Base-by-base conservation (phyloP, 2,888 invertebrate species). In the Eupithecia vulgata region DNA sequence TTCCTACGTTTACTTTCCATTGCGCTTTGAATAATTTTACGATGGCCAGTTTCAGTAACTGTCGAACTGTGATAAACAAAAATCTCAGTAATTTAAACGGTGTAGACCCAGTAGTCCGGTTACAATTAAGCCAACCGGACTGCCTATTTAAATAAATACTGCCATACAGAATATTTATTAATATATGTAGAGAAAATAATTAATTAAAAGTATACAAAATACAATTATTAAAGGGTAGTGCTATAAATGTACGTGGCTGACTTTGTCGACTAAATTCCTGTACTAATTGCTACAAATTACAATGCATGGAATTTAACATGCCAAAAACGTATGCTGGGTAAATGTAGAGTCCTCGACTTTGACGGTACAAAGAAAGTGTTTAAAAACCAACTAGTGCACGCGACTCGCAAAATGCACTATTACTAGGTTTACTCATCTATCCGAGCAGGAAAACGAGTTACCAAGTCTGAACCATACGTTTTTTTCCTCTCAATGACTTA, bases 21-120 rank as follows among this genome's bases (percentile, higher is more conserved):
- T 70, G 34, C 67, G n/a, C 59, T 67, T 61, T 65, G 25, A 67
- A 69, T 67, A 67, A 73, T 73, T 69, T 67, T 45, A 37, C 21
- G 52, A 68, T 67, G 35, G 34, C 34, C 17, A 34, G 61, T 61
- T 61, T 61, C 34, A 34, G 30, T 1, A 34, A 21, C 17, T 30
- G 34, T 34, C 34, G 12, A 61, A 61, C 61, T 17, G 17, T 34
- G 30, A 61, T 57, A 61, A 61, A 34, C 17, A 17, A 1, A 17
- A 34, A 34, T 34, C 17, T 61, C 4, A 15, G 48, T 61, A 61
- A 25, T 25, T 4, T 57, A 57, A 57, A 25, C n/a, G n/a, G n/a
- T n/a, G n/a, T n/a, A n/a, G n/a, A n/a, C n/a, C n/a, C n/a, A n/a
- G n/a, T n/a, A n/a, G n/a, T n/a, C n/a, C n/a, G n/a, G n/a, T n/a